Conservation (phyloP, 2,797 vertebrate genomes). For the Adelosebastes latens region DNA sequence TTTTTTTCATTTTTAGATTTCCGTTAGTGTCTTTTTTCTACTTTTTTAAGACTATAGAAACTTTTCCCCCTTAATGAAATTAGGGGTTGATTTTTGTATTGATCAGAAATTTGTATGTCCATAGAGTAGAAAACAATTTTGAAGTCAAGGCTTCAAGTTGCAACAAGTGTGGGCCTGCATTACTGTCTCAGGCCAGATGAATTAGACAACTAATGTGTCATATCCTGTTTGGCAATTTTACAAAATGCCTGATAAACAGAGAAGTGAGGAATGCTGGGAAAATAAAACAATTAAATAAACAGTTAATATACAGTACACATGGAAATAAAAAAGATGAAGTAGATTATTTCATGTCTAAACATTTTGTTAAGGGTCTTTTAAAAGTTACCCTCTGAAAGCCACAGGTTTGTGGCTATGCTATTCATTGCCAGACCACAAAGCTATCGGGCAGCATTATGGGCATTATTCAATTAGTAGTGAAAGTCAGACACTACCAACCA, state of each 20-base stretch:
- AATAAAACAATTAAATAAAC: neutral
- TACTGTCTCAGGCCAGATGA: neutral
- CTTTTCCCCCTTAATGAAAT: neutral
- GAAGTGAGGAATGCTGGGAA: neutral
- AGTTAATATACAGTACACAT: neutral
- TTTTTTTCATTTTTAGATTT: neutral
- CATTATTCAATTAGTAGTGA: neutral
- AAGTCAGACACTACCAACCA: neutral
- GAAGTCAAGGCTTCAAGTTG: neutral
- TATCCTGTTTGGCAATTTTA: neutral
- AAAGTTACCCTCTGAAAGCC: neutral
- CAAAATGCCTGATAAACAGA: too few relatives aligned
- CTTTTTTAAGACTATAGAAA: neutral
- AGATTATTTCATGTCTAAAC: neutral
- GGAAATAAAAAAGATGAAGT: neutral
- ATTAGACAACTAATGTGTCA: neutral
- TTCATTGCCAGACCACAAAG: neutral
- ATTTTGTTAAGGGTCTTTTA: neutral
- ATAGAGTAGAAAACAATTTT: neutral
- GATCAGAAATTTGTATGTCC: neutral
- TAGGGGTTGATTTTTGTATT: neutral
- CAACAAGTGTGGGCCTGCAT: neutral
- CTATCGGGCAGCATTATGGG: neutral
- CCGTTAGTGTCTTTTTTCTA: neutral
- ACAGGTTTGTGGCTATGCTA: neutral